Conservation (phyloP, 2,113 vertebrate species). For the Neogale vison region DNA sequence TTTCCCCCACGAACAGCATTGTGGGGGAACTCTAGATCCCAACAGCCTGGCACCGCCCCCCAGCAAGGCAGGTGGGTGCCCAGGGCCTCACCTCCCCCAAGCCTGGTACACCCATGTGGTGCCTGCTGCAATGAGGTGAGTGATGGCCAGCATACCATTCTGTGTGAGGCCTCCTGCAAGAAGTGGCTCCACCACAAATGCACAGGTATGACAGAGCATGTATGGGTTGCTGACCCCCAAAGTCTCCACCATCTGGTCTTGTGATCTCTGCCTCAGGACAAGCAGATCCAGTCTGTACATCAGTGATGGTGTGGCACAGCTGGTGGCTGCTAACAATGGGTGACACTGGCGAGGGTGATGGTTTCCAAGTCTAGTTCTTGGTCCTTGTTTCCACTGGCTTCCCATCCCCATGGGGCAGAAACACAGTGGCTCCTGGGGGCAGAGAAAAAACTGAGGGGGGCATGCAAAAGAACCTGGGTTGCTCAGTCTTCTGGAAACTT, state of each 20-base stretch:
- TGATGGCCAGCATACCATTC: conserved; percentile 96
- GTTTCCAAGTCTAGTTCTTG: conserved; percentile 36
- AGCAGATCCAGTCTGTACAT: conserved; percentile 98
- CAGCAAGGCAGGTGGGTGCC: conserved; percentile 68
- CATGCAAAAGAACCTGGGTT: conserved; percentile 30
- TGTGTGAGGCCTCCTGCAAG: conserved; percentile 97
- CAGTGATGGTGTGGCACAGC: conserved; percentile 94
- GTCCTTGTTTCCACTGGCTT: conserved; percentile 36
- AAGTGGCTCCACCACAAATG: conserved; percentile 98
- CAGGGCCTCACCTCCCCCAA: conserved; percentile 82
- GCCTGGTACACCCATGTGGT: conserved; percentile 93
- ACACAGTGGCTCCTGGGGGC: not conserved
- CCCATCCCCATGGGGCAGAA: conserved; percentile 39
- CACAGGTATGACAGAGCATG: conserved; percentile 96
- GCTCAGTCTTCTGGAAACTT: conserved; percentile 26
- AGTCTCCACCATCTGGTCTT: conserved; percentile 96
- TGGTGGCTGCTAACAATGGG: conserved; percentile 95
- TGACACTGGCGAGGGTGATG: conserved; percentile 73
- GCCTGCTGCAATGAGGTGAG: conserved; percentile 95
- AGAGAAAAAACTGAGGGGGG: conserved; percentile 10
- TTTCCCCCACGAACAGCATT: conserved; percentile 68
- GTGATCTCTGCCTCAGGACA: conserved; percentile 98
- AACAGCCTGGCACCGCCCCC: conserved; percentile 77
- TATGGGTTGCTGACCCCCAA: conserved; percentile 96
- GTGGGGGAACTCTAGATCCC: conserved; percentile 88